Base-by-base conservation (phyloP, 1,140 invertebrate genomes). In the Drosophila carrolli region DNA sequence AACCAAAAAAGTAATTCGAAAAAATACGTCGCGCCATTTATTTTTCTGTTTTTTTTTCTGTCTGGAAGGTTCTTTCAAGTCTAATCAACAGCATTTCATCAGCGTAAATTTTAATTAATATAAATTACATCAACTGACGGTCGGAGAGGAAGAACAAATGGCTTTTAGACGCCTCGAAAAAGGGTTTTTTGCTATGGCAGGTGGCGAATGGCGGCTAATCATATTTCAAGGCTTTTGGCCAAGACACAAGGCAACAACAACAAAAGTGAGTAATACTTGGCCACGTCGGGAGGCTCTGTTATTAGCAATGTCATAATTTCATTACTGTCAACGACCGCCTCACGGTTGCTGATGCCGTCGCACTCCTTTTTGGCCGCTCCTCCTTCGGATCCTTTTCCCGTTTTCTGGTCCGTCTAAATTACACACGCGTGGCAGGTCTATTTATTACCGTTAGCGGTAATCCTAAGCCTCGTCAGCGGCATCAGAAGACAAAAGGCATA, bases 241-340 rank as follows among this genome's bases (percentile, higher is more conserved):
- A 66, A 67, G 50, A 57, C 53, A 19, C 11, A 65, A 46, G 5
- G 29, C 19, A 57, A 32, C 35, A 32, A 16, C 41, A 62, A 19
- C 23, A 56, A 72, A 66, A 65, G 37, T 46, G 55, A 71, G 58
- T 58, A 81, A 80, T 62, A 62, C 71, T 71, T 68, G 53, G 63
- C 71, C 70, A 53, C 70, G 78, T 56, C 43, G 79, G 48, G 37
- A 70, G 72, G 80, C 83, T 51, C 72, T 63, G 80, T 89, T 88
- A 88, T 88, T 84, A 86, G 83, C 84, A 89, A 84, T 84, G 84
- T 89, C 84, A 89, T 89, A 89, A 89, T 89, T 89, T 89, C 84
- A 89, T 89, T 89, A 89, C 84, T 89, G 84, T 89, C 84, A 89
- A 89, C 84, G 77, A 75, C 70, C 81, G 81, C 66, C 55, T 19